Percentiles rank a stretch among this genome's conserved stretches.
phyloP scores from a whole-genome alignment of 2,888 invertebrate genomes.

The Drosophila meridionalis region DNA sequence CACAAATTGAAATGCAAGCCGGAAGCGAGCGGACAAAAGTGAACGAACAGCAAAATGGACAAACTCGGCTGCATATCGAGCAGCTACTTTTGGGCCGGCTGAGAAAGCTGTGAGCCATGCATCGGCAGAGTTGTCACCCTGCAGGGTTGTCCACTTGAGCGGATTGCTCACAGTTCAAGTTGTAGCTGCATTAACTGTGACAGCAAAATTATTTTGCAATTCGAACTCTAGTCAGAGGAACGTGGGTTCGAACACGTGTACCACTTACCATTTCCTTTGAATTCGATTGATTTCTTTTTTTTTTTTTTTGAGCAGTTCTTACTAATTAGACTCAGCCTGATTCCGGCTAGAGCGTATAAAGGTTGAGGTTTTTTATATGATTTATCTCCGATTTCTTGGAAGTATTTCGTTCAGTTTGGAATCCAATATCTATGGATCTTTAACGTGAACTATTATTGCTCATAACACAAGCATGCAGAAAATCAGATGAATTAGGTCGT shows the following conservation, averaged over 20 bases:
- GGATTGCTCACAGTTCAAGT: neutral
- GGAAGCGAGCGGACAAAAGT: neutral
- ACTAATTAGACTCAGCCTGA: neutral
- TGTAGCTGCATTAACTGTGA: neutral
- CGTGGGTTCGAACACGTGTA: no score
- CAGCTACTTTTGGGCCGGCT: neutral
- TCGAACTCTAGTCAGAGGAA: neutral
- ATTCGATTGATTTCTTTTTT: neutral
- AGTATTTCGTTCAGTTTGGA: no score
- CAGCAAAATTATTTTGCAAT: neutral
- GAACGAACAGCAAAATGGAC: slow-evolving; percentile 1
- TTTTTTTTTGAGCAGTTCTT: neutral
- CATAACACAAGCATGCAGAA: no score
- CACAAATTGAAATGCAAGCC: slow-evolving; percentile 63
- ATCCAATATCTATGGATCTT: no score
- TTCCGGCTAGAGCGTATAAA: neutral
- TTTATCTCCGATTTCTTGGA: no score
- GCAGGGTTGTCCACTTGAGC: neutral
- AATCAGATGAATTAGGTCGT: no score
- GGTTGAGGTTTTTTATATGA: no score
- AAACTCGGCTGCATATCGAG: neutral
- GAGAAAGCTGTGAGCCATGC: neutral
- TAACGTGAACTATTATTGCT: no score
- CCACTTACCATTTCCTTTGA: neutral
- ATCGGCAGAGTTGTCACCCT: slow-evolving; percentile 4